These are phyloP conservation scores for Laticauda laticaudata DNA, from an alignment of 2,113 vertebrate genomes.

Conservation along the genomic window DNA sequence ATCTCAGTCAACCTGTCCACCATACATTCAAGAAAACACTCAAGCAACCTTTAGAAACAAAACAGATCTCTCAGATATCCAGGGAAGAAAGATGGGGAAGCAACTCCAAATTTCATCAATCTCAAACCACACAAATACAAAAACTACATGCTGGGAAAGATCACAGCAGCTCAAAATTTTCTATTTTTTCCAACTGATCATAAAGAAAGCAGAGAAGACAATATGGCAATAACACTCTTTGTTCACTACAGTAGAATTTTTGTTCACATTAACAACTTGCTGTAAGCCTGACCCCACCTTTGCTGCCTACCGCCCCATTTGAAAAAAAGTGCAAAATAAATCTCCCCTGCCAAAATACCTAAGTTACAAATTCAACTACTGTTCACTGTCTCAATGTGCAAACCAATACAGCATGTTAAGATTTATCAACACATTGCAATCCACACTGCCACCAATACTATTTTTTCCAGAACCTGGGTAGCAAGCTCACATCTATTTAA, in stretches of 20 bases:
- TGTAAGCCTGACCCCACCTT: background rate
- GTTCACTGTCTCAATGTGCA: background rate
- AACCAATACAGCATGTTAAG: background rate
- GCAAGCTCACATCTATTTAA: background rate
- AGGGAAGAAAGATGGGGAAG: background rate
- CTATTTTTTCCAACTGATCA: background rate
- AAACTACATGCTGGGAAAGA: background rate
- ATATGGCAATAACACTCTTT: background rate
- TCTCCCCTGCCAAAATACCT: background rate
- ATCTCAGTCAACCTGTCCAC: background rate
- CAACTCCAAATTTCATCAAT: background rate
- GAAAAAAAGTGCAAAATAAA: background rate
- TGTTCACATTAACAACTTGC: background rate
- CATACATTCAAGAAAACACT: background rate
- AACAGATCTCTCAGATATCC: background rate
- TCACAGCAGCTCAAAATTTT: background rate
- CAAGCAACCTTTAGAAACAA: background rate
- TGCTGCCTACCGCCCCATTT: background rate
- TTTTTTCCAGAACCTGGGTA: background rate
- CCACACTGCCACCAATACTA: background rate
- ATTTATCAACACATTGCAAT: background rate
- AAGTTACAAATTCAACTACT: background rate
- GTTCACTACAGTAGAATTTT: background rate
- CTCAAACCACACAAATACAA: background rate
- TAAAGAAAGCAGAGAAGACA: background rate